Evolutionary conservation across 2,888 invertebrate species (phyloP).

Genomic region (Yponomeuta plumbellus): DNA sequence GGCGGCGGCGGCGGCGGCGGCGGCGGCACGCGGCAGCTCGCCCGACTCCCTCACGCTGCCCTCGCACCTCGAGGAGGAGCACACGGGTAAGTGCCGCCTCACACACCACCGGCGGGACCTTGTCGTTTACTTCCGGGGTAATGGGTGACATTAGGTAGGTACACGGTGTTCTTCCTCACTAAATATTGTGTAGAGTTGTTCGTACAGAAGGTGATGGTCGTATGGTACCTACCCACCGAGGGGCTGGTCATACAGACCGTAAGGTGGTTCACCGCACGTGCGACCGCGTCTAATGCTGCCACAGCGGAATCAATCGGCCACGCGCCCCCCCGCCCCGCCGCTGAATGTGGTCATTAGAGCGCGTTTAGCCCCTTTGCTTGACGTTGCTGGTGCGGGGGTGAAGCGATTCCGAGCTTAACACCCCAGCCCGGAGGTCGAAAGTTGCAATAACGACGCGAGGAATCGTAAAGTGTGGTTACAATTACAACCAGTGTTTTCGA

Average conservation of each 20-base stretch:
- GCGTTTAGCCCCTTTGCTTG: conserved; percentile 17
- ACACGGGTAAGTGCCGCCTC: conserved; percentile 26
- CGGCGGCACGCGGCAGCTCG: conserved; percentile 26
- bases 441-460: no score
- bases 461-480: no score
- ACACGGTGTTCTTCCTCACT: no score
- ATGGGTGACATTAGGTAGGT: not conserved
- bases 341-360: conserved; percentile 37
- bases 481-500: no score
- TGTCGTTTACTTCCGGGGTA: not conserved
- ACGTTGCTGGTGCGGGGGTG: no score
- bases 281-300: conserved; percentile 25
- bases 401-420: not conserved
- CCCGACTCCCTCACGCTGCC: conserved; percentile 41
- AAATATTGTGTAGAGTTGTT: no score
- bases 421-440: not conserved
- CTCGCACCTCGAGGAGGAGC: conserved; percentile 32
- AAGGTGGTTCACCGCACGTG: conserved; percentile 22
- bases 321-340: conserved; percentile 43
- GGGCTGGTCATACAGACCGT: no score
- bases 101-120: not conserved
- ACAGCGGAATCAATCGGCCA: conserved; percentile 34
- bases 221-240: no score
- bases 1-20: conserved; percentile 29
- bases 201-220: no score